Evolutionary conservation across 1,140 invertebrate genomes (phyloP).

Genomic region (Dysdera silvatica): DNA sequence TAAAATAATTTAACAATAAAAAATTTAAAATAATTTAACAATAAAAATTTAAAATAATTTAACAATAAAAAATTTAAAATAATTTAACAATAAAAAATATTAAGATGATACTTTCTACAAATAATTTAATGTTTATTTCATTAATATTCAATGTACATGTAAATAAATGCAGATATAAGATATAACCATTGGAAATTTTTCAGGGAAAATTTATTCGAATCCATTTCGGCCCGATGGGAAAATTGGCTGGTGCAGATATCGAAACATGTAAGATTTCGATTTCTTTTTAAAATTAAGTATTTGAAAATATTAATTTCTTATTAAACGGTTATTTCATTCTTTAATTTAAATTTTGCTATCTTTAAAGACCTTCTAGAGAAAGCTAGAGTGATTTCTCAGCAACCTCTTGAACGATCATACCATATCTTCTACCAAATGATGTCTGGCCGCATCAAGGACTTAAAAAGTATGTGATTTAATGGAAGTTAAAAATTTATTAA

Average conservation of each 20-base stretch:
- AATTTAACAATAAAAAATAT: too few species aligned
- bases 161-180: neutral
- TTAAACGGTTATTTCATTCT: too few species aligned
- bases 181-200: neutral
- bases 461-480: too few species aligned
- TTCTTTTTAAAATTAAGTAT: too few species aligned
- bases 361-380: slow-evolving; percentile 93
- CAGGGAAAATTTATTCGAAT: slow-evolving; percentile 99
- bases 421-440: slow-evolving; percentile 99
- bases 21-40: neutral
- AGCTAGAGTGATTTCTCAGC: slow-evolving; percentile 99
- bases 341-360: slow-evolving; percentile 19
- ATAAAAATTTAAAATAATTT: slow-evolving; percentile 1
- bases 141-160: too few species aligned
- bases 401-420: slow-evolving; percentile 95
- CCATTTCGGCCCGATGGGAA: slow-evolving; percentile 96
- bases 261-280: slow-evolving; percentile 93
- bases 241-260: slow-evolving; percentile 99
- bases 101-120: too few species aligned
- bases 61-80: too few species aligned
- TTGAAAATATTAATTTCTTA: too few species aligned
- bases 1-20: neutral
- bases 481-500: too few species aligned
- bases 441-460: slow-evolving; percentile 76
- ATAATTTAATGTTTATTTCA: too few species aligned